These are phyloP conservation scores for Therioaphis trifolii DNA, from an alignment of 2,888 invertebrate species.

Conservation along the genomic window DNA sequence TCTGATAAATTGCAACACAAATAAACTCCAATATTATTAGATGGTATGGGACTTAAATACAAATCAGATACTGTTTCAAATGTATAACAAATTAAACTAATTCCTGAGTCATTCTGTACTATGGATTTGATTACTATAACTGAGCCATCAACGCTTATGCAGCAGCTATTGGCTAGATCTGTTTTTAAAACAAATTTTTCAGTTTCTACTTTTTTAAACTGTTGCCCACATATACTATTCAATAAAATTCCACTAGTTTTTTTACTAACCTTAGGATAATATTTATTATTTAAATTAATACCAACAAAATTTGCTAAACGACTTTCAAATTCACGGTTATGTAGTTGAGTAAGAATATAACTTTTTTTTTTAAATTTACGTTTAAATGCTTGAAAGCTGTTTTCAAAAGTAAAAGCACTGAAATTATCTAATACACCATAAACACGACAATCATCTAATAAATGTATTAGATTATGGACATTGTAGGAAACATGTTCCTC, in stretches of 20 bases:
- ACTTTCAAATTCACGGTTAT: constrained; percentile 3
- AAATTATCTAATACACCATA: constrained; percentile 3
- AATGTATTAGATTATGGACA: neutral
- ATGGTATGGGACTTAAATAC: neutral
- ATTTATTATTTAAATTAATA: constrained; percentile 9
- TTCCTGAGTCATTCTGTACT: too few relatives aligned
- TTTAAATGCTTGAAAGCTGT: neutral
- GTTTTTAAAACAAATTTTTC: neutral
- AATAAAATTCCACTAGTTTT: neutral
- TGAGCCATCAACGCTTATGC: constrained; percentile 10
- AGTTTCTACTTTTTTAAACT: neutral
- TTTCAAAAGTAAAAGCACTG: constrained; percentile 6
- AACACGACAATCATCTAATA: neutral
- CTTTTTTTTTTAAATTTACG: neutral
- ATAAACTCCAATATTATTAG: neutral
- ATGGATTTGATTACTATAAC: neutral
- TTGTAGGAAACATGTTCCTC: constrained; percentile 3
- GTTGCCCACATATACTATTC: neutral
- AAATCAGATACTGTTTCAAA: neutral
- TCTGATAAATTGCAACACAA: neutral
- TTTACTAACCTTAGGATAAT: neutral
- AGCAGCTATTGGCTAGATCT: neutral
- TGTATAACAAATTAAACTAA: neutral
- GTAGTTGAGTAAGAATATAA: neutral
- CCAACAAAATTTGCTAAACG: neutral